Conservation (phyloP, 1,140 invertebrate species). For the Lasioglossum albipes region DNA sequence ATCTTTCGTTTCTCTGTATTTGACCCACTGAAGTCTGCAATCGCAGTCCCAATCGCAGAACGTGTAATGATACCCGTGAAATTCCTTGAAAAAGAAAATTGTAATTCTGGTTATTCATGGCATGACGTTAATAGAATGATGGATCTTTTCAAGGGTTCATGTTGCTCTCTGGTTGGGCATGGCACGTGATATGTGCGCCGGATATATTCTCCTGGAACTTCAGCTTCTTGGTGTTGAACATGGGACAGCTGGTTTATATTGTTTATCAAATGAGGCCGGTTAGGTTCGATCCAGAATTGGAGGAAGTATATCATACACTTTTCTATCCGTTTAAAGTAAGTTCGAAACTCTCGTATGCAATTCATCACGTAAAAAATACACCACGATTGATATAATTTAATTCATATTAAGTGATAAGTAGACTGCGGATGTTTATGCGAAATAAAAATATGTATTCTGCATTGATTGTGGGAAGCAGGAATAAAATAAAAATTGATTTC, state of each 20-base stretch:
- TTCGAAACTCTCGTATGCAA: not conserved
- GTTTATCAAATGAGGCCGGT: slow-evolving; percentile 92
- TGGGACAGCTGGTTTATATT: slow-evolving; percentile 89
- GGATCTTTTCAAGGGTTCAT: slow-evolving; percentile 84
- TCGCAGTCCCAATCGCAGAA: too few relatives aligned
- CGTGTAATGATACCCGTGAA: too few relatives aligned
- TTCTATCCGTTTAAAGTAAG: slow-evolving; percentile 92
- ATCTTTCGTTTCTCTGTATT: too few relatives aligned
- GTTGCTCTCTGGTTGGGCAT: slow-evolving; percentile 92
- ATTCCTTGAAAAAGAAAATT: too few relatives aligned
- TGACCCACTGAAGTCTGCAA: too few relatives aligned
- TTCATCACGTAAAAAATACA: not conserved
- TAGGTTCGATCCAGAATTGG: slow-evolving; percentile 91
- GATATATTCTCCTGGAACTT: slow-evolving; percentile 95
- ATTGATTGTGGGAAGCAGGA: too few relatives aligned
- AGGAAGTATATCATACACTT: slow-evolving; percentile 90
- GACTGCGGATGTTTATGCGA: too few relatives aligned
- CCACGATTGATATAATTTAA: too few relatives aligned
- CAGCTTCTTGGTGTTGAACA: slow-evolving; percentile 90
- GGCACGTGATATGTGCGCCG: slow-evolving; percentile 93
- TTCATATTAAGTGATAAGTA: too few relatives aligned
- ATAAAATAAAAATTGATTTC: too few relatives aligned
- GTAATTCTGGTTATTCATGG: not conserved
- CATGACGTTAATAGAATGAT: not conserved
- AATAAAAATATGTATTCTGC: too few relatives aligned